Conservation (phyloP, 1,140 invertebrate genomes). For the Drosophila burlai region DNA sequence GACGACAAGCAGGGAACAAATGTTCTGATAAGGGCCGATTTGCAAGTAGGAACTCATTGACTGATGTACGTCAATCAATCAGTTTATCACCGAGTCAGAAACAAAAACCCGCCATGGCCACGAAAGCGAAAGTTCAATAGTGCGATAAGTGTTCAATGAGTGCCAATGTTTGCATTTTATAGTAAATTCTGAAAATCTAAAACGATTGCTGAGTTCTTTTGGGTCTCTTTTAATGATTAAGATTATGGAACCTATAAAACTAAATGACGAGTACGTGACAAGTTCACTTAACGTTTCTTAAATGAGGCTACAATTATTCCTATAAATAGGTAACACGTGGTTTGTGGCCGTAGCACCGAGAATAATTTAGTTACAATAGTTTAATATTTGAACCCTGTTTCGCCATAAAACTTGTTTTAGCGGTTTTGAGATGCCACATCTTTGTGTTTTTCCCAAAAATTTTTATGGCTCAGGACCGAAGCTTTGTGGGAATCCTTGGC, state of each 20-base stretch:
- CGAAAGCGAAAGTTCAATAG: conserved; percentile 30
- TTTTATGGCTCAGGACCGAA: not conserved
- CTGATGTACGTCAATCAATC: conserved; percentile 27
- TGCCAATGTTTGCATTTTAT: not conserved
- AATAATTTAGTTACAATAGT: conserved; percentile 33
- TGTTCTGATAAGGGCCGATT: conserved; percentile 26
- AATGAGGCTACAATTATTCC: conserved; percentile 8
- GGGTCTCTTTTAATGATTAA: conserved; percentile 19
- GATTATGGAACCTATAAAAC: conserved; percentile 30
- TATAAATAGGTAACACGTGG: conserved; percentile 7
- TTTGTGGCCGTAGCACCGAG: not conserved
- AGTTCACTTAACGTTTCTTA: conserved; percentile 4
- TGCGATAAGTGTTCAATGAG: conserved; percentile 9
- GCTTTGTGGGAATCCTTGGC: not conserved
- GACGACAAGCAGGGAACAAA: not conserved
- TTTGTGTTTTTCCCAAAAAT: not conserved
- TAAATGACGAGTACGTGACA: conserved; percentile 22
- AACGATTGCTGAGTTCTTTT: not conserved
- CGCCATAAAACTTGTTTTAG: not conserved
- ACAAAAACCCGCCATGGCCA: conserved; percentile 14
- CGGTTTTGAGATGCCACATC: not conserved
- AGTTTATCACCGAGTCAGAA: conserved; percentile 8
- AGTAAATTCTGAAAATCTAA: not conserved
- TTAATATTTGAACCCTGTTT: conserved; percentile 15
- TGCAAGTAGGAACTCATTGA: conserved; percentile 23